A percentile compares a stretch with the other conserved stretches of the same genome.
These are phyloP conservation scores for Latrodectus hesperus DNA, from an alignment of 2,888 invertebrate species.

Conservation along the genomic window DNA sequence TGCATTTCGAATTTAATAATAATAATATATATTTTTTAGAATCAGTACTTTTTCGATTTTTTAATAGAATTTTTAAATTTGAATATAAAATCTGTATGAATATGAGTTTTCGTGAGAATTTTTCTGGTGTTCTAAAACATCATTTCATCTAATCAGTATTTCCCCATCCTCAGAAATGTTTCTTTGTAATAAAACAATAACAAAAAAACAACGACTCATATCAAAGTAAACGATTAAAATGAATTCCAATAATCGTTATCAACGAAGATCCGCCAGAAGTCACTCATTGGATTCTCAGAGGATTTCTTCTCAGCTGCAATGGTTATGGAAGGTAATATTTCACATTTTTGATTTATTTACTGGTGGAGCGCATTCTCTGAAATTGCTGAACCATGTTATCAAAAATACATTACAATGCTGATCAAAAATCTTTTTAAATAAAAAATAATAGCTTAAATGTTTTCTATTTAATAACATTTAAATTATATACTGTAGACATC, in stretches of 20 bases:
- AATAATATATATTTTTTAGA: too few species aligned
- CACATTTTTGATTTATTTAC: background rate
- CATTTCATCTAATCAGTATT: background rate
- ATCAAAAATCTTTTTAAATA: too few species aligned
- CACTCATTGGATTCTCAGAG: slow-evolving; percentile 59
- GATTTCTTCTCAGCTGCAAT: slow-evolving; percentile 47
- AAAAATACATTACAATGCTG: background rate
- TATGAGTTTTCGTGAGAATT: too few species aligned
- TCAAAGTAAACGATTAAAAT: background rate
- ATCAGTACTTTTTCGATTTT: too few species aligned
- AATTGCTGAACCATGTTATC: background rate
- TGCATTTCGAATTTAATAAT: too few species aligned
- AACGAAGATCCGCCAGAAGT: slow-evolving; percentile 20
- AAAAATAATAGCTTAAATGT: too few species aligned
- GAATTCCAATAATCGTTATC: background rate
- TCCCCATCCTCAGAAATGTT: background rate
- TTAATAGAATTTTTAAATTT: too few species aligned
- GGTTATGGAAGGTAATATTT: slow-evolving; percentile 59
- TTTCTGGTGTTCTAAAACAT: background rate
- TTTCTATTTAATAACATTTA: too few species aligned
- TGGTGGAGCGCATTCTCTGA: too few species aligned
- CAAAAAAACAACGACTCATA: background rate
- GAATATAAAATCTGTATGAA: too few species aligned
- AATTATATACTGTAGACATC: too few species aligned
- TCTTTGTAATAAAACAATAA: background rate